phyloP scores from a whole-genome alignment of 1,140 invertebrate species.

The Panulirus ornatus region DNA sequence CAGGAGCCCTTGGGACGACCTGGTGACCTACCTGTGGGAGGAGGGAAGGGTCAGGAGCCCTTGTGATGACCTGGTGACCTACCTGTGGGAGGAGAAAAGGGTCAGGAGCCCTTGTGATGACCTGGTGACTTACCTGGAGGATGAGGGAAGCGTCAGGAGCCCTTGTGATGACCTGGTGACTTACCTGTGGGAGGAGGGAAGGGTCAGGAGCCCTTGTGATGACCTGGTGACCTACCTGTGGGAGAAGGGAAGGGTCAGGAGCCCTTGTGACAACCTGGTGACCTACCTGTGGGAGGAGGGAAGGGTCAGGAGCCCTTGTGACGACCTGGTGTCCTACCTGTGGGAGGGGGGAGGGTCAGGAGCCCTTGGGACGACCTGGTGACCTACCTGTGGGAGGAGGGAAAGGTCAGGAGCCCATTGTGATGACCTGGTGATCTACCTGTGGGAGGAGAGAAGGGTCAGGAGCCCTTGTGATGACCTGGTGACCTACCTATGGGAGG shows the following conservation, averaged over 20 bases:
- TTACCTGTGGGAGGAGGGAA: neutral
- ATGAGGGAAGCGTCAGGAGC: slow-evolving; percentile 21
- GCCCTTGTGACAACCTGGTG: neutral
- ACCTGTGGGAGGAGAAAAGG: neutral
- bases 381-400: too few relatives aligned
- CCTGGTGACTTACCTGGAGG: neutral
- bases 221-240: too few relatives aligned
- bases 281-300: neutral
- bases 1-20: neutral
- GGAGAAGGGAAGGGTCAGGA: too few relatives aligned
- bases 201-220: too few relatives aligned
- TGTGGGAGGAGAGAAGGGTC: slow-evolving; percentile 14
- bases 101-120: too few relatives aligned
- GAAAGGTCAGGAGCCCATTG: neutral
- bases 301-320: neutral
- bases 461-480: slow-evolving; percentile 29
- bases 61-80: neutral
- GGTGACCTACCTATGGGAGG: neutral
- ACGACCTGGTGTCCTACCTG: neutral
- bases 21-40: neutral
- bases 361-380: neutral
- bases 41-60: too few relatives aligned
- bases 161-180: slow-evolving; percentile 19
- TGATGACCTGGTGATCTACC: neutral
- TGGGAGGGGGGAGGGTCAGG: too few relatives aligned